Conservation (phyloP, 2,113 vertebrate genomes). For the Platichthys flesus region DNA sequence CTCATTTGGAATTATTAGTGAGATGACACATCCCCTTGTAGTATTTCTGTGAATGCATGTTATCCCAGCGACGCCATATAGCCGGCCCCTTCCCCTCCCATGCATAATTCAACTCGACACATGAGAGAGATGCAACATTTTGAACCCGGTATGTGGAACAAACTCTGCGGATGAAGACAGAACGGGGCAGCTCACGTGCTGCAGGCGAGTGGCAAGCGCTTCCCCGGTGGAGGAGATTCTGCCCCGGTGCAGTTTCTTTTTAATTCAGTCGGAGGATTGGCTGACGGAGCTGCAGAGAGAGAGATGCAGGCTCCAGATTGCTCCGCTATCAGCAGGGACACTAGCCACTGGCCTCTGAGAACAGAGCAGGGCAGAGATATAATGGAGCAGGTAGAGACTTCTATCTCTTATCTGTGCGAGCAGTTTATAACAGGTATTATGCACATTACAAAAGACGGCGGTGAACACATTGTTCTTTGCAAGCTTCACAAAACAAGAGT, state of each 20-base stretch:
- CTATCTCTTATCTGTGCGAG: conserved; percentile 66
- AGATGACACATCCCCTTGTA: conserved; percentile 8
- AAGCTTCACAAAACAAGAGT: conserved; percentile 18
- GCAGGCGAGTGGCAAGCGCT: conserved; percentile 27
- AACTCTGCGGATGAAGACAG: conserved; percentile 3
- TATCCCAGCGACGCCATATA: neutral
- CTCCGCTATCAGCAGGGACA: conserved; percentile 63
- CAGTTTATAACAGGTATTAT: conserved; percentile 62
- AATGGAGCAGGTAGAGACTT: conserved; percentile 41
- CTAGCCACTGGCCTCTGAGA: conserved; percentile 68
- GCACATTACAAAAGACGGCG: conserved; percentile 47
- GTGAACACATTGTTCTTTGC: conserved; percentile 38
- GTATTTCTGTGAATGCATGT: conserved; percentile 4
- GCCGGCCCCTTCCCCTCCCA: conserved; percentile 3
- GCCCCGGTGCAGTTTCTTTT: conserved; percentile 54
- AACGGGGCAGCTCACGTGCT: conserved; percentile 7
- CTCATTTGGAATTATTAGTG: conserved; percentile 42
- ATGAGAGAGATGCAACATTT: conserved; percentile 25
- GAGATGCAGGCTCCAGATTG: conserved; percentile 71
- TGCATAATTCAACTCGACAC: conserved; percentile 46
- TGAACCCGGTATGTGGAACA: conserved; percentile 13
- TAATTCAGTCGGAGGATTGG: conserved; percentile 65
- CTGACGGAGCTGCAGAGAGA: conserved; percentile 47
- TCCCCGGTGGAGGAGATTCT: conserved; percentile 58
- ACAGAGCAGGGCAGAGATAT: conserved; percentile 64